A percentile compares a stretch with the other conserved stretches of the same genome.
phyloP scores from a whole-genome alignment of 2,888 invertebrate species.

The Heliconius ismenius region DNA sequence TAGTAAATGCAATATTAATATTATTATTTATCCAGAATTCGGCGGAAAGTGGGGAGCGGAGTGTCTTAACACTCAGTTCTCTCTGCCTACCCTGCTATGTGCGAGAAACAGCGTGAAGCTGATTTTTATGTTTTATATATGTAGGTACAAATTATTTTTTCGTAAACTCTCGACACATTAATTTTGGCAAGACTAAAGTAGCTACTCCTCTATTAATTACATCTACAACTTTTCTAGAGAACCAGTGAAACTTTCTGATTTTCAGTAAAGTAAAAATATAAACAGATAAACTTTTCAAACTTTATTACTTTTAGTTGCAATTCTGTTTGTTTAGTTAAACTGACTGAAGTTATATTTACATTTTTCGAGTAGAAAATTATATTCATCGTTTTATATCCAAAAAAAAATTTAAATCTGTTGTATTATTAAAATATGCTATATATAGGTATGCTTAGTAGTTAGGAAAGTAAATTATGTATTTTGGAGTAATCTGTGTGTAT shows the following conservation, averaged over 20 bases:
- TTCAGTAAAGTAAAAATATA: constrained; percentile 17
- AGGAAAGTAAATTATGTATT: neutral
- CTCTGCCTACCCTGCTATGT: too few species aligned
- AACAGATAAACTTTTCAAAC: constrained; percentile 16
- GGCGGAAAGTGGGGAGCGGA: too few species aligned
- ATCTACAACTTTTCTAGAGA: constrained; percentile 1
- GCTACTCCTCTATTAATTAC: neutral
- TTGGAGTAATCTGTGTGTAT: neutral
- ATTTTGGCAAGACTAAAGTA: neutral
- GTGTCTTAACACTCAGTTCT: too few species aligned
- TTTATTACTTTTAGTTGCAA: constrained; percentile 1
- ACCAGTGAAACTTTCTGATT: neutral
- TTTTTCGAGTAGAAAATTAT: constrained; percentile 1
- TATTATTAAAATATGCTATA: neutral
- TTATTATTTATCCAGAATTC: too few species aligned
- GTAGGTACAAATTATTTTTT: neutral
- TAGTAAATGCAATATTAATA: neutral
- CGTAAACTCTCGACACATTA: neutral
- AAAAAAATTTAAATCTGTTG: neutral
- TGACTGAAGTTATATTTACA: constrained; percentile 9
- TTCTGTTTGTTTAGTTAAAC: neutral
- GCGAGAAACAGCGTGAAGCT: too few species aligned
- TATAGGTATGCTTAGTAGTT: neutral
- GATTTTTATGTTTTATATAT: too few species aligned
- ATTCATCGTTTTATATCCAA: neutral